Evolutionary conservation across 2,888 invertebrate genomes (phyloP).

Genomic region (Troides aeacus): DNA sequence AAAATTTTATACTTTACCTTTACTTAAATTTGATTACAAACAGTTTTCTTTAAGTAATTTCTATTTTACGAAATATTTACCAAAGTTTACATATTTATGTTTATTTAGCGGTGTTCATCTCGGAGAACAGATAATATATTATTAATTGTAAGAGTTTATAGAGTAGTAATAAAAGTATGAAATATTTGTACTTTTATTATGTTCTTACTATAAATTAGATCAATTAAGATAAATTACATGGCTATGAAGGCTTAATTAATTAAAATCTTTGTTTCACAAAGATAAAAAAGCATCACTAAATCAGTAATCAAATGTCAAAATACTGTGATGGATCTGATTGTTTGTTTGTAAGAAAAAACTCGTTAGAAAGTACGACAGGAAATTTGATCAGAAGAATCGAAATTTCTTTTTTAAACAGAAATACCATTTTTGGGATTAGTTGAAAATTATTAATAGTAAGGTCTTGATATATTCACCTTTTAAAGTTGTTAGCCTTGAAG

Average conservation of each 20-base stretch:
- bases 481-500: conserved; percentile 79
- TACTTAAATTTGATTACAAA: too few relatives aligned
- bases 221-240: background rate
- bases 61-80: too few relatives aligned
- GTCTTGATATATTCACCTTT: conserved; percentile 56
- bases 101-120: background rate
- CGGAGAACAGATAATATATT: background rate
- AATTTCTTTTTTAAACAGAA: conserved; percentile 43
- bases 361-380: conserved; percentile 66
- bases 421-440: conserved; percentile 42
- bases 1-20: too few relatives aligned
- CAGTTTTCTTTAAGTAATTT: too few relatives aligned
- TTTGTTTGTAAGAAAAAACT: conserved; percentile 73
- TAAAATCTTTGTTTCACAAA: conserved; percentile 17
- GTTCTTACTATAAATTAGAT: background rate
- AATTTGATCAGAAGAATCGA: conserved; percentile 47
- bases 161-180: too few relatives aligned
- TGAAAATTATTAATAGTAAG: conserved; percentile 41
- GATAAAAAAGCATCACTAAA: conserved; percentile 10
- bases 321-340: conserved; percentile 71
- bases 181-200: background rate
- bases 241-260: conserved; percentile 2
- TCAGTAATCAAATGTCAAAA: conserved; percentile 62
- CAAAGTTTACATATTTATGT: too few relatives aligned
- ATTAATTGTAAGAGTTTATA: background rate